Conservation (phyloP, 2,888 invertebrate species). For the Criorhina ranunculi region DNA sequence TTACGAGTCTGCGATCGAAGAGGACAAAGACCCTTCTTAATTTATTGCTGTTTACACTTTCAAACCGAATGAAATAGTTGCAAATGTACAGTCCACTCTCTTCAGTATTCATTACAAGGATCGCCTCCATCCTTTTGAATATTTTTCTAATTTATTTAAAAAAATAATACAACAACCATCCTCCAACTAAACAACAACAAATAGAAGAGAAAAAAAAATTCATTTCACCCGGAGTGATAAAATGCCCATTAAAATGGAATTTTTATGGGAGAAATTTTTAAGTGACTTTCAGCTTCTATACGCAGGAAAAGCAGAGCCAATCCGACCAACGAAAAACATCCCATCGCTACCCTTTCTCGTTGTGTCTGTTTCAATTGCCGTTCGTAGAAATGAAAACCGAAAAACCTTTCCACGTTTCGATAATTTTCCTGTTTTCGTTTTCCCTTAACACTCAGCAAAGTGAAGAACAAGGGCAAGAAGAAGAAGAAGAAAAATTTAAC, state of each 20-base stretch:
- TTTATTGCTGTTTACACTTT: too few relatives aligned
- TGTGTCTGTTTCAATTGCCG: constrained; percentile 13
- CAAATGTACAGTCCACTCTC: too few relatives aligned
- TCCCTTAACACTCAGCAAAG: constrained; percentile 4
- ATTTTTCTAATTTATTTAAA: constrained; percentile 4
- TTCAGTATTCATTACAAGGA: too few relatives aligned
- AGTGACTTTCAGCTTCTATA: constrained; percentile 43
- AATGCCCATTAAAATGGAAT: constrained; percentile 38
- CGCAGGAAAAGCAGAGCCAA: not conserved
- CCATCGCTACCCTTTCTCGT: not conserved
- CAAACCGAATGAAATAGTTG: too few relatives aligned
- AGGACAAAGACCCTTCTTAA: too few relatives aligned
- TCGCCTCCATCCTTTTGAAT: too few relatives aligned
- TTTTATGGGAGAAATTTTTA: constrained; percentile 49
- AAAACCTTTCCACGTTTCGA: constrained; percentile 46
- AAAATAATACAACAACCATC: not conserved
- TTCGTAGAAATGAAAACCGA: constrained; percentile 35
- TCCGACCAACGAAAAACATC: not conserved
- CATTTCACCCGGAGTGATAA: constrained; percentile 40
- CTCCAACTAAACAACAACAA: not conserved
- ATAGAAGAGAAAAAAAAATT: constrained; percentile 13
- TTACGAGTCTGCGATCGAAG: too few relatives aligned
- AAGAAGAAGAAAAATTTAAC: constrained; percentile 33
- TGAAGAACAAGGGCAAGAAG: not conserved
- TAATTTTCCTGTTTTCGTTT: constrained; percentile 48